phyloP scores from a whole-genome alignment of 1,140 invertebrate genomes.

The Caenorhabditis elegans region DNA sequence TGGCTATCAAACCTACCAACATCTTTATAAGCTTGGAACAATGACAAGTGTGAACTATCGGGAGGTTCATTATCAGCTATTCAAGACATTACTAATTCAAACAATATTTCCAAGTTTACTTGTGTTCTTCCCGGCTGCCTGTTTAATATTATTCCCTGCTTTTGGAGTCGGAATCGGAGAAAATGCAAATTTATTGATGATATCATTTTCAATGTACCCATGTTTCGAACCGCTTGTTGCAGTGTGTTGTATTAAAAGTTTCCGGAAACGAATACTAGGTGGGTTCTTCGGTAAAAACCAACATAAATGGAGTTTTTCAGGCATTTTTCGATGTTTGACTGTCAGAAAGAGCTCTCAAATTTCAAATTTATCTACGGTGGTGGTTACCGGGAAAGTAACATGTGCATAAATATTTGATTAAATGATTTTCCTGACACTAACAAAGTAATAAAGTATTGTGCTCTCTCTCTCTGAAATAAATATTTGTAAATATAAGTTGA shows the following conservation, averaged over 20 bases:
- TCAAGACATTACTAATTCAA: neutral
- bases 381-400: too few relatives aligned
- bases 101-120: neutral
- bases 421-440: too few relatives aligned
- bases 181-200: neutral
- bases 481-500: too few relatives aligned
- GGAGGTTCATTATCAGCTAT: neutral
- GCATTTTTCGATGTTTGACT: too few relatives aligned
- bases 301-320: too few relatives aligned
- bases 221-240: neutral
- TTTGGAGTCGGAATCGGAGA: neutral
- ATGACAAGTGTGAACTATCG: neutral
- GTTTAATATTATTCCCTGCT: neutral
- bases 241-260: neutral
- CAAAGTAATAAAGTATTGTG: too few relatives aligned
- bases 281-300: too few relatives aligned
- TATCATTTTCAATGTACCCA: neutral
- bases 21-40: neutral
- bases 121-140: neutral
- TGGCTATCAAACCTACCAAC: neutral
- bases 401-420: too few relatives aligned
- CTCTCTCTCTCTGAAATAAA: too few relatives aligned
- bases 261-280: neutral
- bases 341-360: too few relatives aligned
- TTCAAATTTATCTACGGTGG: too few relatives aligned